These are phyloP conservation scores for Acronicta leporina DNA, from an alignment of 2,888 invertebrate genomes.

Conservation along the genomic window DNA sequence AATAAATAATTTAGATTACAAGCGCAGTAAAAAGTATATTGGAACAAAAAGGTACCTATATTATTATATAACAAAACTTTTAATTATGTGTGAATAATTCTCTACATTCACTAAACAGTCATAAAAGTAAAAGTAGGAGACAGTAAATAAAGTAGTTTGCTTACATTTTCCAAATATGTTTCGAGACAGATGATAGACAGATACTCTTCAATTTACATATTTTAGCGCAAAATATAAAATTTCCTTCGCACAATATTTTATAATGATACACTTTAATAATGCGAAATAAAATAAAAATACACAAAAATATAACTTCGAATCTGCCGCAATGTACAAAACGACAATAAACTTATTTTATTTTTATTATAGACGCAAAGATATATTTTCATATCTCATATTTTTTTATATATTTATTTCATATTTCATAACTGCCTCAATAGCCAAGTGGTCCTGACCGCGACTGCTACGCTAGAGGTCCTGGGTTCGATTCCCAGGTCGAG, in stretches of 20 bases:
- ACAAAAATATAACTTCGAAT: constrained; percentile 34
- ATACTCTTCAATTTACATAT: constrained; percentile 30
- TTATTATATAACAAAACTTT: no score
- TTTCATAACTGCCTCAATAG: no score
- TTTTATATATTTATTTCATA: no score
- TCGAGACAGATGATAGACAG: constrained; percentile 31
- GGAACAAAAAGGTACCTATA: not conserved
- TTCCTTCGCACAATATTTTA: constrained; percentile 48
- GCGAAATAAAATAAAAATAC: constrained; percentile 30
- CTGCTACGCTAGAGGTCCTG: no score
- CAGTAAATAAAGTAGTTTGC: not conserved
- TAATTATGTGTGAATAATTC: no score
- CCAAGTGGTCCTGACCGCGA: no score
- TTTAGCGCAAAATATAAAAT: constrained; percentile 51
- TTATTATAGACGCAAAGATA: constrained; percentile 39
- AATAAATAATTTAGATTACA: constrained; percentile 25
- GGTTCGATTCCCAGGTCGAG: no score
- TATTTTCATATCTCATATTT: constrained; percentile 40
- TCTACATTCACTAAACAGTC: not conserved
- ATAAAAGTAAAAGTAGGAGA: not conserved
- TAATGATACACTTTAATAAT: constrained; percentile 22
- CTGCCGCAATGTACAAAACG: constrained; percentile 20
- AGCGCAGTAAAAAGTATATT: not conserved
- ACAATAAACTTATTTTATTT: constrained; percentile 18
- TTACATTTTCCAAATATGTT: constrained; percentile 1